These are phyloP conservation scores for Heterodera filipjevi DNA, from an alignment of 2,888 invertebrate genomes.

Conservation along the genomic window DNA sequence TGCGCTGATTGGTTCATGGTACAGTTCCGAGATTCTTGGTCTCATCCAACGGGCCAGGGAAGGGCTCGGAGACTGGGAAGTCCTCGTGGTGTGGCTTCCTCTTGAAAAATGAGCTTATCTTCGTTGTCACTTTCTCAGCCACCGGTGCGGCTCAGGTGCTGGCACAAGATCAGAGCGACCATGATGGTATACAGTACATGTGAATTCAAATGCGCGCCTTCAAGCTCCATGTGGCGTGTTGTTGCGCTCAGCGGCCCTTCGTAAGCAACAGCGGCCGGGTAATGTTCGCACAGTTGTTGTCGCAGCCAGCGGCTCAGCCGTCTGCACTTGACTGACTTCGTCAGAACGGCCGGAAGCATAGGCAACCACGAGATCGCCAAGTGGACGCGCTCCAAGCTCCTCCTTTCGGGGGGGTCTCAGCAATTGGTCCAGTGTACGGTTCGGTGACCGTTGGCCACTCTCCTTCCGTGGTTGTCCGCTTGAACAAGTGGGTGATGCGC, in stretches of 20 bases:
- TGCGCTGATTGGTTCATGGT: slow-evolving; percentile 10
- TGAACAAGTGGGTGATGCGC: slow-evolving; percentile 46
- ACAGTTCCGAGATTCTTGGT: slow-evolving; percentile 11
- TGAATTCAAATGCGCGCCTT: slow-evolving; percentile 35
- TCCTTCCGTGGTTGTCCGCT: slow-evolving; percentile 40
- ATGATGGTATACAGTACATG: slow-evolving; percentile 44
- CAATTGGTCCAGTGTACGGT: slow-evolving; percentile 46
- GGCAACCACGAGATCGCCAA: slow-evolving; percentile 37
- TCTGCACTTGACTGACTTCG: slow-evolving; percentile 35
- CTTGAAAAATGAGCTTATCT: slow-evolving; percentile 16
- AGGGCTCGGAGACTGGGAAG: slow-evolving; percentile 46
- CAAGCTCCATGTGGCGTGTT: slow-evolving; percentile 27
- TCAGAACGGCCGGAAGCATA: slow-evolving; percentile 44
- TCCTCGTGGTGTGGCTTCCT: slow-evolving; percentile 27
- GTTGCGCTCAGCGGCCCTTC: slow-evolving; percentile 34
- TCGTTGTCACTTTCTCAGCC: slow-evolving; percentile 2
- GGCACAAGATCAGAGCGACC: slow-evolving; percentile 40
- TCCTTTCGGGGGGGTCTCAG: slow-evolving; percentile 24
- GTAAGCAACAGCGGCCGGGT: slow-evolving; percentile 31
- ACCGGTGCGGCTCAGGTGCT: slow-evolving; percentile 20
- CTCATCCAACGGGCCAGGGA: slow-evolving; percentile 17
- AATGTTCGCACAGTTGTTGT: slow-evolving; percentile 5
- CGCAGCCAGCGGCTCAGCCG: not conserved
- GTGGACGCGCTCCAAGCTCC: slow-evolving; percentile 43
- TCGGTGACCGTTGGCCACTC: slow-evolving; percentile 47